Evolutionary conservation across 2,888 invertebrate species (phyloP), one percentile per base, ranked within the genome.

Genomic region (Miltochrista miniata): DNA sequence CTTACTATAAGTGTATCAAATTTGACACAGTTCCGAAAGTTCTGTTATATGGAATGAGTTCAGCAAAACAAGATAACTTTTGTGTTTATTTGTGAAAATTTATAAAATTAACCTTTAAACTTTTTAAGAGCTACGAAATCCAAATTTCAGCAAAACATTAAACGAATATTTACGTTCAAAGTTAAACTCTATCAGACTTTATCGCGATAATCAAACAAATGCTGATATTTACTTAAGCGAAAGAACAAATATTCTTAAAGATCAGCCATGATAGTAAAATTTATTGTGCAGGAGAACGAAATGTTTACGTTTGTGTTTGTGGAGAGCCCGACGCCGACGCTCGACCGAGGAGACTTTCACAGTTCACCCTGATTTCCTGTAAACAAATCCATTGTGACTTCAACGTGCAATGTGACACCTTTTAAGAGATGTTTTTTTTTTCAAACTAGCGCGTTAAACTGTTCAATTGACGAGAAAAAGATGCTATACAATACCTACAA

Each of bases 351-450:
- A 24, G 71, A 70, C 76, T 71, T 73, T 72, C 71, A 64, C 72
- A 68, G 69, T 72, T 72, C 72, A 64, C 68, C 63, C 74, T 74
- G 82, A 73, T 76, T 83, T 83, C 81, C 81, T 85, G 85, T 86
- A 83, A 87, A 87, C 85, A 86, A 76, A 79, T 81, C 76, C 73
- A 81, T 83, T 85, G 83, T 84, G 72, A 74, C 74, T 68, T 65
- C 70, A 74, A 77, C 76, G 71, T 73, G 72, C 72, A 72, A 53
- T 70, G 67, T 64, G 71, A 76, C 76, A 71, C 74, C 75, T 74
- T 72, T 74, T 63, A 70, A 59, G 54, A 64, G 65, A 65, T 68
- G 51, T 41, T 46, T 68, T 64, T 70, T 74, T 73, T 76, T 58
- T 68, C 61, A 64, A 51, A n/a, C n/a, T n/a, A n/a, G 61, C 61